Conservation (phyloP, 2,113 vertebrate species). For the Sorex araneus region DNA sequence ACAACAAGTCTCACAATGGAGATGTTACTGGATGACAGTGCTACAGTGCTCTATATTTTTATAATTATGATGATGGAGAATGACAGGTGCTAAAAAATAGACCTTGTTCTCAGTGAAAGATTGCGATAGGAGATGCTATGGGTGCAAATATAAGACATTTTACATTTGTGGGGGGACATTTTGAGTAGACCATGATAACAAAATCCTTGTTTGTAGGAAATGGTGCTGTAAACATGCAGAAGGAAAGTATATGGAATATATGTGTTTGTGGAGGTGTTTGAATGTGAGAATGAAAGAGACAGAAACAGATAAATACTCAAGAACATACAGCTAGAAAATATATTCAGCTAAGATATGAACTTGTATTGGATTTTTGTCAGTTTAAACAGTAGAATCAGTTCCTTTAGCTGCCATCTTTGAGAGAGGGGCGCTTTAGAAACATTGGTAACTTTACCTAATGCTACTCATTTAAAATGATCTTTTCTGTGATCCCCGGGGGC, state of each 20-base stretch:
- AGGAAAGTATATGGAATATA: no score
- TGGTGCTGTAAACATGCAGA: no score
- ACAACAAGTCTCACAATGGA: no score
- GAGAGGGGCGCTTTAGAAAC: not conserved
- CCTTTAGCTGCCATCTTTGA: not conserved
- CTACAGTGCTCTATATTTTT: constrained; percentile 19
- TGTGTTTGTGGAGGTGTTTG: no score
- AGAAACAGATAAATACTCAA: not conserved
- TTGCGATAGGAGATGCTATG: no score
- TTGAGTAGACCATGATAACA: no score
- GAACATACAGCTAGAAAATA: not conserved
- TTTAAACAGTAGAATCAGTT: not conserved
- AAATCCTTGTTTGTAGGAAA: no score
- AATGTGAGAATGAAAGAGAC: not conserved
- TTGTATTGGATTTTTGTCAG: constrained; percentile 9
- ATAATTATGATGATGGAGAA: not conserved
- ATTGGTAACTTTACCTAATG: not conserved
- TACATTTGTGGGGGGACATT: no score
- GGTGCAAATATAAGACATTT: no score
- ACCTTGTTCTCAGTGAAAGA: no score
- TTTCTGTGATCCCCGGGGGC: no score
- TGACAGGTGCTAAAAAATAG: not conserved
- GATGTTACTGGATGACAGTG: no score
- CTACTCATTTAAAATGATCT: not conserved
- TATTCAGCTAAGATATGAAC: not conserved